These are phyloP conservation scores for Callionymus lyra DNA, from an alignment of 2,113 vertebrate genomes.

Conservation along the genomic window DNA sequence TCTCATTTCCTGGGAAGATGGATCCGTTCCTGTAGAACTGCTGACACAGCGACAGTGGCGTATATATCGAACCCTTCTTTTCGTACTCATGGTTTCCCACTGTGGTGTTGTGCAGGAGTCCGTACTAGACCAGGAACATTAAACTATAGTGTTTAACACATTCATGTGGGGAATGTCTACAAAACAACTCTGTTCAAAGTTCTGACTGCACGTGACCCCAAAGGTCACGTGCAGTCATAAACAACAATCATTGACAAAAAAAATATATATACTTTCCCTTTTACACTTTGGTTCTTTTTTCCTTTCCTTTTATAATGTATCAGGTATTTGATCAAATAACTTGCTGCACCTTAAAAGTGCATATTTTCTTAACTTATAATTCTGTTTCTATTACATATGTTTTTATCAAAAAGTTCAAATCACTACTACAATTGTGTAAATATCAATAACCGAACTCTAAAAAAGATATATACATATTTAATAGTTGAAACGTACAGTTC, in stretches of 20 bases:
- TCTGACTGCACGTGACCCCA: constrained; percentile 4
- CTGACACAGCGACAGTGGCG: constrained; percentile 76
- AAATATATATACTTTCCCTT: neutral
- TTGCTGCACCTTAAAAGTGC: too few relatives aligned
- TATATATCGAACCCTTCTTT: constrained; percentile 55
- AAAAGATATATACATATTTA: too few relatives aligned
- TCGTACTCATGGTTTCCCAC: constrained; percentile 86
- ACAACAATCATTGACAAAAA: neutral
- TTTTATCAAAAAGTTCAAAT: too few relatives aligned
- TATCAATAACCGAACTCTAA: too few relatives aligned
- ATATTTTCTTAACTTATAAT: too few relatives aligned
- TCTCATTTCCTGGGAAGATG: constrained; percentile 82
- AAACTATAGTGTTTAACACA: neutral
- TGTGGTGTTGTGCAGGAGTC: constrained; percentile 72
- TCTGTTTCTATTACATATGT: too few relatives aligned
- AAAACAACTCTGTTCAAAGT: constrained; percentile 28
- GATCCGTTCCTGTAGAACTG: constrained; percentile 77
- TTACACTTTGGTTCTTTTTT: too few relatives aligned
- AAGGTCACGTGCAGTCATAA: constrained; percentile 20
- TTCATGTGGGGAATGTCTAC: neutral
- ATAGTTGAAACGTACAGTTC: too few relatives aligned
- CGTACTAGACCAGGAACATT: constrained; percentile 62
- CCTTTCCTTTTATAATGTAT: too few relatives aligned
- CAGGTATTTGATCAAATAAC: too few relatives aligned
- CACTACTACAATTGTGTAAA: too few relatives aligned